phyloP scores from a whole-genome alignment of 1,140 invertebrate genomes.

The Cherax destructor region DNA sequence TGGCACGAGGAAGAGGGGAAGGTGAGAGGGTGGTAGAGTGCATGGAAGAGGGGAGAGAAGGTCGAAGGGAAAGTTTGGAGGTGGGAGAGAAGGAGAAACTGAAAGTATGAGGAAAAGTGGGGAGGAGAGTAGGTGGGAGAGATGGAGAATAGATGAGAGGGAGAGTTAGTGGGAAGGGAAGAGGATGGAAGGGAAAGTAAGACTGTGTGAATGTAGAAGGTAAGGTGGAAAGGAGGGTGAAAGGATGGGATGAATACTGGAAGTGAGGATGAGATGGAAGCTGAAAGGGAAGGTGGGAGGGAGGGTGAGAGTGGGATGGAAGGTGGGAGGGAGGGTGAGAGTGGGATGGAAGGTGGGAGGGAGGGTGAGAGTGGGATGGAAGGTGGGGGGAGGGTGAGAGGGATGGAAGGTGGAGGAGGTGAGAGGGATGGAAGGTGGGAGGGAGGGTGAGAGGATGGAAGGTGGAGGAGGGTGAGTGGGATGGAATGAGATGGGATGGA shows the following conservation, averaged over 20 bases:
- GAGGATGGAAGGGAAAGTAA: background rate
- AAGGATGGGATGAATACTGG: too few species aligned
- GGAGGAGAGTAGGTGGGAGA: background rate
- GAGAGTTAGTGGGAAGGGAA: background rate
- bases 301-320: background rate
- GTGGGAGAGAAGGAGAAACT: background rate
- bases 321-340: too few species aligned
- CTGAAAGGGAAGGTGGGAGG: background rate
- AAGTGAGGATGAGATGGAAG: slow-evolving; percentile 17
- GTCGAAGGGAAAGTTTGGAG: background rate
- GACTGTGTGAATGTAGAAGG: background rate
- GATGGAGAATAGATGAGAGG: background rate
- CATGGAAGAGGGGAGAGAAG: background rate
- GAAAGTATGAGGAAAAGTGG: background rate
- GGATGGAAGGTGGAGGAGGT: too few species aligned
- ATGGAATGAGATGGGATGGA: too few species aligned
- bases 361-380: background rate
- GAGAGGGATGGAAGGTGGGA: background rate
- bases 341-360: too few species aligned
- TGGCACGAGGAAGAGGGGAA: too few species aligned
- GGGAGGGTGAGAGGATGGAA: too few species aligned
- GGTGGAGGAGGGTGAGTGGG: too few species aligned
- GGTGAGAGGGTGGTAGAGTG: background rate
- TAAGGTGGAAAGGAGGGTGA: background rate
- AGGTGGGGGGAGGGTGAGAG: too few species aligned